phyloP scores from a whole-genome alignment of 2,113 vertebrate species.

The Heterochromis multidens region DNA sequence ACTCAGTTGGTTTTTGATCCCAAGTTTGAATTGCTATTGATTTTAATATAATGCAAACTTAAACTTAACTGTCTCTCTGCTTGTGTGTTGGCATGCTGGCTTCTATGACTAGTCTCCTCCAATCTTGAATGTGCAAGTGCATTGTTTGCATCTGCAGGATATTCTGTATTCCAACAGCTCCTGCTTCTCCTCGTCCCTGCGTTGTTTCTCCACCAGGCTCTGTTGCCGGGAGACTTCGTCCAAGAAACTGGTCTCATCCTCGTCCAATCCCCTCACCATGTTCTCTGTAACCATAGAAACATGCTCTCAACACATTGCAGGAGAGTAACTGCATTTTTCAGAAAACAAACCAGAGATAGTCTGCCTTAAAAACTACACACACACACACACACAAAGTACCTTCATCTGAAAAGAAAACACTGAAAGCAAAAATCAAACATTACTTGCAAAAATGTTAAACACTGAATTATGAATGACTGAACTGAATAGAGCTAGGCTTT shows the following conservation, averaged over 20 bases:
- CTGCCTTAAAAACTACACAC: background rate
- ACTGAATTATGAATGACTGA: background rate
- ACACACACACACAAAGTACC: background rate
- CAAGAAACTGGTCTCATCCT: conserved; percentile 94
- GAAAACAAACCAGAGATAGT: background rate
- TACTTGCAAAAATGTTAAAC: background rate
- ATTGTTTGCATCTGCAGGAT: conserved; percentile 74
- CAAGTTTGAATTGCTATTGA: background rate
- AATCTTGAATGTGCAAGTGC: background rate
- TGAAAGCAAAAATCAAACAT: background rate
- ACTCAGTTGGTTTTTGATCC: background rate
- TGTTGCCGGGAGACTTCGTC: conserved; percentile 97
- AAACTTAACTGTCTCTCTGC: background rate
- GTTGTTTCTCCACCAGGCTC: conserved; percentile 91
- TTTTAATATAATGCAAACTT: background rate
- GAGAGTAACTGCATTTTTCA: background rate
- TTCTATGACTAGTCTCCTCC: background rate
- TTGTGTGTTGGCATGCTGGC: background rate
- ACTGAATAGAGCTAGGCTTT: background rate
- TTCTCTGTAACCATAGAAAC: conserved; percentile 85
- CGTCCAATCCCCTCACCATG: conserved; percentile 97
- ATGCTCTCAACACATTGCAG: conserved; percentile 35
- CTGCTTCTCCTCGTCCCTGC: conserved; percentile 90
- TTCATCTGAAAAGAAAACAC: background rate
- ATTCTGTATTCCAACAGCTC: conserved; percentile 95